Evolutionary conservation across 2,797 vertebrate genomes (phyloP), one percentile per base, ranked within the genome.

Genomic region (Lepilemur ruficaudatus): DNA sequence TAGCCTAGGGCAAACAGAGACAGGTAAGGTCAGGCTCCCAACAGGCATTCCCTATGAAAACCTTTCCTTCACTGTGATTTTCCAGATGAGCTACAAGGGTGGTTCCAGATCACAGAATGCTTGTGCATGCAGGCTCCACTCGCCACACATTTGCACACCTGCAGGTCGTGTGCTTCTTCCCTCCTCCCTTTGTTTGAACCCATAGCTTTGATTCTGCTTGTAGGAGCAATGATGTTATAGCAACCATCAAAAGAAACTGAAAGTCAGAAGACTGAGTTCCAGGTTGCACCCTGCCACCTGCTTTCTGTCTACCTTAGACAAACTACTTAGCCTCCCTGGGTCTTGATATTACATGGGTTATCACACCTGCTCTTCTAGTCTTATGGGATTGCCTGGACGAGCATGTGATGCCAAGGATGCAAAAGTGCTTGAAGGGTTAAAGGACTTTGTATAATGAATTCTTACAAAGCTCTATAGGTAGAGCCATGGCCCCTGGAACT

Each of bases 101-200:
- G 5, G 55, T 59, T 91, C 35, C 50, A 52, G 5, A 35, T 63
- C 65, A 13, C 25, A 4, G 8, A 80, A 28, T 30, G 25, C 10
- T 2, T 25, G 11, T 46, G 35, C 2, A 1, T n/a, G 5, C 38
- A 5, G 69, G 46, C 69, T 15, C 17, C 23, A 2, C 28, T 72
- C 7, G 30, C 7, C 14, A n/a, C 9, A 48, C 41, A 13, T 5
- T 30, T 25, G 80, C 14, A 7, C 28, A 23, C 30, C 32, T 4
- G 8, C 6, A 1, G 1, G 4, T 28, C 10, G 0, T 2, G 30
- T 48, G 13, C 43, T 9, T 22, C 67, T 38, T 48, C 18, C 22
- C 25, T 76, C 9, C 32, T 76, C 9, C 32, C 23, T 50, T 59
- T 35, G 4, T 72, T 17, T 30, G n/a, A 73, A 76, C 10, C 20